Evolutionary conservation across 1,140 invertebrate genomes (phyloP).

Genomic region (Daktulosphaira vitifoliae): DNA sequence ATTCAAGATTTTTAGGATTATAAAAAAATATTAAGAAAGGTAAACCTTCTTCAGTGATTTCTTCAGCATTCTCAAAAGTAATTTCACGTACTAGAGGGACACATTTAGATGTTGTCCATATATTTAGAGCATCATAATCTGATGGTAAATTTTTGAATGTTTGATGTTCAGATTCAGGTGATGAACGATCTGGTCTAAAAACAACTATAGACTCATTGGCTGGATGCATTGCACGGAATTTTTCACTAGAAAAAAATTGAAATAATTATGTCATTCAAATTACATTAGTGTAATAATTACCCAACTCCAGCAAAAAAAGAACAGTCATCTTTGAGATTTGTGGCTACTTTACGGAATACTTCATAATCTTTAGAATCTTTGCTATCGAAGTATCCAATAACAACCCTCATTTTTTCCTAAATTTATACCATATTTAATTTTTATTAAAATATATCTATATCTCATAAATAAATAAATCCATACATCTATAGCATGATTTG

Average conservation of each 20-base stretch:
- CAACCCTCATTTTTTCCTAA: slow-evolving; percentile 71
- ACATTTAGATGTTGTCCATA: slow-evolving; percentile 83
- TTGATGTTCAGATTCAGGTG: slow-evolving; percentile 71
- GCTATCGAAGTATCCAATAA: slow-evolving; percentile 87
- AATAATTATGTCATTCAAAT: background rate
- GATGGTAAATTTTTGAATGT: slow-evolving; percentile 62
- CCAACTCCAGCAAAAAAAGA: slow-evolving; percentile 88
- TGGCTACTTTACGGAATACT: slow-evolving; percentile 70
- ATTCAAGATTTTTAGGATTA: slow-evolving; percentile 72
- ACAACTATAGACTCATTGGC: slow-evolving; percentile 67
- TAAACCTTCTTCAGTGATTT: slow-evolving; percentile 95
- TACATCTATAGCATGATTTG: slow-evolving; percentile 61
- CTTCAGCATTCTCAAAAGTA: slow-evolving; percentile 98
- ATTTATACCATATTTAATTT: slow-evolving; percentile 37
- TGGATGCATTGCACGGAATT: slow-evolving; percentile 69
- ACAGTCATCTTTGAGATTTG: slow-evolving; percentile 90
- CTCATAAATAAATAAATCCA: slow-evolving; percentile 15
- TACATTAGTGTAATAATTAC: slow-evolving; percentile 49
- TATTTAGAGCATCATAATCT: slow-evolving; percentile 59
- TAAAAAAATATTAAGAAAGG: slow-evolving; percentile 99
- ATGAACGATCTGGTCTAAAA: slow-evolving; percentile 66
- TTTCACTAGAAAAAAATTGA: slow-evolving; percentile 43
- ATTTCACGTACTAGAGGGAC: slow-evolving; percentile 84
- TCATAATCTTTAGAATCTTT: slow-evolving; percentile 72
- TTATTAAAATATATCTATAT: background rate